phyloP scores from a whole-genome alignment of 2,888 invertebrate genomes.

The Dimorphilus gyrociliatus region DNA sequence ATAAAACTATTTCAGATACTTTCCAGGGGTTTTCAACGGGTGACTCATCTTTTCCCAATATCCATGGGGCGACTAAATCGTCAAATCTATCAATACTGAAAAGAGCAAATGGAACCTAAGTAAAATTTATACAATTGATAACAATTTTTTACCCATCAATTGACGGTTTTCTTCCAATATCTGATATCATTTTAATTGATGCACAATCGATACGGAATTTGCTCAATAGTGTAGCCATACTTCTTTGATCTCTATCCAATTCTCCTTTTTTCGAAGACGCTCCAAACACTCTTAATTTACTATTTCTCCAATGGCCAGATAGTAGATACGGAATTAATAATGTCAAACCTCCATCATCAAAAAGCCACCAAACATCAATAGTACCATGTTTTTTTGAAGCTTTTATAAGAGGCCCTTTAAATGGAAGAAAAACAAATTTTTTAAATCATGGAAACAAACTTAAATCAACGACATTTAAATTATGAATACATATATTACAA shows the following conservation, averaged over 20 bases:
- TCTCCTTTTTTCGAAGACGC: conserved; percentile 63
- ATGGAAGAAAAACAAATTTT: too few species aligned
- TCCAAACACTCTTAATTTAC: conserved; percentile 39
- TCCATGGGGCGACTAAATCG: conserved; percentile 21
- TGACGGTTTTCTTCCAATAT: conserved; percentile 68
- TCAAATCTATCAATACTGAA: conserved; percentile 18
- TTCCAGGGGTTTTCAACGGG: conserved; percentile 28
- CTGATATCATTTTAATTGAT: conserved; percentile 74
- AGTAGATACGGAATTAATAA: conserved; percentile 70
- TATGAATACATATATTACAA: too few species aligned
- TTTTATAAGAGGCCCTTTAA: too few species aligned
- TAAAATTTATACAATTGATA: too few species aligned
- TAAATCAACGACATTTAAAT: too few species aligned
- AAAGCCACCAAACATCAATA: conserved; percentile 95
- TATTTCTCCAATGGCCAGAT: conserved; percentile 53
- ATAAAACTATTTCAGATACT: conserved; percentile 45
- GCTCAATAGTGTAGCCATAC: conserved; percentile 84
- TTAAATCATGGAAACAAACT: too few species aligned
- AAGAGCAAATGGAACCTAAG: too few species aligned
- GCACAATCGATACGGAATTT: conserved; percentile 96
- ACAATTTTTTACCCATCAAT: conserved; percentile 39
- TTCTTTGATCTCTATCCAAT: conserved; percentile 75
- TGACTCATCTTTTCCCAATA: conserved; percentile 50
- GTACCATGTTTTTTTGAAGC: conserved; percentile 65
- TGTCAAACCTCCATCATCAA: conserved; percentile 85